A percentile compares a stretch with the other conserved stretches of the same genome.
Evolutionary conservation across 2,797 vertebrate genomes (phyloP).

Genomic region (Bradypus variegatus): DNA sequence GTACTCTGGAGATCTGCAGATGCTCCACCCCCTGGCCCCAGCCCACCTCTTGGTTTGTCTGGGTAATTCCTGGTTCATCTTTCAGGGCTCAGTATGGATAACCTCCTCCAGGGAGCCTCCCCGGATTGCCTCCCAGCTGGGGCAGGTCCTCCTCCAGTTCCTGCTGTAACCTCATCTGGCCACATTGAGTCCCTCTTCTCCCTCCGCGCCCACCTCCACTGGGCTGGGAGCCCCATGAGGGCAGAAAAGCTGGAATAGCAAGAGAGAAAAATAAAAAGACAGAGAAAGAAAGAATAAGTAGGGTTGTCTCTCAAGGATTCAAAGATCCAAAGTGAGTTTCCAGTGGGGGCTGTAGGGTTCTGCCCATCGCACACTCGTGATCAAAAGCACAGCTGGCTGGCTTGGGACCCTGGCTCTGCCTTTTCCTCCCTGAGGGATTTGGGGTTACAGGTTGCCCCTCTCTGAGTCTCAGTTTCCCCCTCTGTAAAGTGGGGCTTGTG

Average conservation of each 20-base stretch:
- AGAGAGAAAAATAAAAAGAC: neutral
- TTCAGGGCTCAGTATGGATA: neutral
- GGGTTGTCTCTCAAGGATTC: neutral
- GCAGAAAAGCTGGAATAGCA: neutral
- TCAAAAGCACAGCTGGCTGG: neutral
- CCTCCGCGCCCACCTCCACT: neutral
- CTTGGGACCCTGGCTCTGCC: neutral
- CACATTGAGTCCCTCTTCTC: neutral
- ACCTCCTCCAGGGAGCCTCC: neutral
- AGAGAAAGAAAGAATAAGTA: neutral
- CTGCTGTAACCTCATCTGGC: neutral
- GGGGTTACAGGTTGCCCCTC: neutral
- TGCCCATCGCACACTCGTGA: neutral
- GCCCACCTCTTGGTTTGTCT: neutral
- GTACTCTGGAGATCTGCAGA: neutral
- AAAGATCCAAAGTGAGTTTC: neutral
- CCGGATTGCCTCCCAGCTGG: too few species aligned
- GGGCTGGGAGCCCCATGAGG: neutral
- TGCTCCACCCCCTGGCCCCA: too few species aligned
- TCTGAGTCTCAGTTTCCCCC: neutral
- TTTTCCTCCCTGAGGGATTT: neutral
- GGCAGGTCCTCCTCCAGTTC: neutral
- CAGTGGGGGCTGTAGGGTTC: neutral
- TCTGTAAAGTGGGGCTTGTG: neutral
- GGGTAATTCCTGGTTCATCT: neutral